These are phyloP conservation scores for Channa argus DNA, from an alignment of 2,113 vertebrate genomes.

Conservation along the genomic window DNA sequence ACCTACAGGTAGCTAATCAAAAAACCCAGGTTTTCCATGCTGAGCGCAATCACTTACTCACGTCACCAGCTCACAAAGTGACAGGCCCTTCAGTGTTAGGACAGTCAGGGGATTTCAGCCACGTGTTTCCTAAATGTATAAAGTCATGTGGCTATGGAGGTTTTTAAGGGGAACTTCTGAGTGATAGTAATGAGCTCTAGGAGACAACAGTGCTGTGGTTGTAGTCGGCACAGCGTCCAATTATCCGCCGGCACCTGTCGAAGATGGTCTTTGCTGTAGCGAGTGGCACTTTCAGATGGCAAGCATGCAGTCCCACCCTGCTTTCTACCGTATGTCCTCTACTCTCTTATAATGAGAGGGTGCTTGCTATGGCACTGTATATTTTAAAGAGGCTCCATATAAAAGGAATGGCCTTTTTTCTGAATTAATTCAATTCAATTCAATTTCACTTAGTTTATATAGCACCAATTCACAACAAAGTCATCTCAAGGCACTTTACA, in stretches of 20 bases:
- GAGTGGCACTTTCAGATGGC: constrained; percentile 51
- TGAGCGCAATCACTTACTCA: constrained; percentile 47
- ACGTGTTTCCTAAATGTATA: constrained; percentile 29
- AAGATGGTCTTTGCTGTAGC: constrained; percentile 49
- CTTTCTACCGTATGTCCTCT: constrained; percentile 27
- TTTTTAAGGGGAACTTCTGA: constrained; percentile 64
- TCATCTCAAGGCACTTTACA: too few relatives aligned
- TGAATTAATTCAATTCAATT: not conserved
- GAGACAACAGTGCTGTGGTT: constrained; percentile 65
- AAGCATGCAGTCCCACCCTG: constrained; percentile 34
- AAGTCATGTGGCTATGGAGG: constrained; percentile 37
- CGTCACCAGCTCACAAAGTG: constrained; percentile 26
- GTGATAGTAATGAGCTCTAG: constrained; percentile 78
- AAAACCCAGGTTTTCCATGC: constrained; percentile 3
- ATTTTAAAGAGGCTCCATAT: constrained; percentile 11
- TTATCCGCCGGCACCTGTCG: constrained; percentile 78
- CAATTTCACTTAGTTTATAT: too few relatives aligned
- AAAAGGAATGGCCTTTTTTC: not conserved
- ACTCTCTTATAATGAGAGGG: constrained; percentile 52
- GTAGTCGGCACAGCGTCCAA: constrained; percentile 73
- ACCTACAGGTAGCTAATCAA: not conserved
- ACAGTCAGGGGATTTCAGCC: constrained; percentile 31
- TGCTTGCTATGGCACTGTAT: constrained; percentile 2
- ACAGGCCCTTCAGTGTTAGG: constrained; percentile 46
- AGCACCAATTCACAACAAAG: too few relatives aligned